phyloP scores from a whole-genome alignment of 1,140 invertebrate species.

The Ceratosolen solmsi region DNA sequence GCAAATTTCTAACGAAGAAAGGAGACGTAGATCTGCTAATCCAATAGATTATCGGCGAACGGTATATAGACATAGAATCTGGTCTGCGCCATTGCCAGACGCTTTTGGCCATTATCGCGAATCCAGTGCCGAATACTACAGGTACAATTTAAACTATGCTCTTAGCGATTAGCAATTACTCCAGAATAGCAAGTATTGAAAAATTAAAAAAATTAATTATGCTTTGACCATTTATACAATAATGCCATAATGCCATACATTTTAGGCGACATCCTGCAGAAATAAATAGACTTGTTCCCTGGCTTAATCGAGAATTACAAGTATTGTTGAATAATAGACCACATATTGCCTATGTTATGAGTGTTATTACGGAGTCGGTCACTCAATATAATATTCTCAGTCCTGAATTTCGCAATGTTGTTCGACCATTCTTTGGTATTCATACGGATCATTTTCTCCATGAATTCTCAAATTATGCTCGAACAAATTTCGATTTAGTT shows the following conservation, averaged over 20 bases:
- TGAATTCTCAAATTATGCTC: constrained; percentile 90
- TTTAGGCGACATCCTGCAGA: constrained; percentile 84
- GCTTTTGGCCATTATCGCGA: constrained; percentile 81
- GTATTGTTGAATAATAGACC: constrained; percentile 77
- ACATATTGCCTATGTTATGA: constrained; percentile 79
- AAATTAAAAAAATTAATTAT: too few relatives aligned
- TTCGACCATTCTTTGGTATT: constrained; percentile 76
- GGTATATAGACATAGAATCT: constrained; percentile 85
- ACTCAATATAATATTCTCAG: constrained; percentile 82
- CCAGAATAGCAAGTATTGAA: too few relatives aligned
- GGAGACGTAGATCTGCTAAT: constrained; percentile 56
- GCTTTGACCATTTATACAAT: not conserved
- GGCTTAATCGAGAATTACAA: constrained; percentile 90
- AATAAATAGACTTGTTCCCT: constrained; percentile 86
- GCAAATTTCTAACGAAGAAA: constrained; percentile 58
- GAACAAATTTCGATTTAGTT: constrained; percentile 87
- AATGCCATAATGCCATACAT: constrained; percentile 56
- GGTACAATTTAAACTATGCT: constrained; percentile 72
- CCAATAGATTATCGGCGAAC: constrained; percentile 77
- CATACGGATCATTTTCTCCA: constrained; percentile 89
- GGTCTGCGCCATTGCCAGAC: constrained; percentile 80
- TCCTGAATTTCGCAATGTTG: constrained; percentile 78
- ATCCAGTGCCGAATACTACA: constrained; percentile 82
- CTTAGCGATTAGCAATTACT: too few relatives aligned
- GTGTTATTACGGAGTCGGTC: constrained; percentile 81